phyloP scores from a whole-genome alignment of 2,113 vertebrate species.

The Cephalopterus ornatus region DNA sequence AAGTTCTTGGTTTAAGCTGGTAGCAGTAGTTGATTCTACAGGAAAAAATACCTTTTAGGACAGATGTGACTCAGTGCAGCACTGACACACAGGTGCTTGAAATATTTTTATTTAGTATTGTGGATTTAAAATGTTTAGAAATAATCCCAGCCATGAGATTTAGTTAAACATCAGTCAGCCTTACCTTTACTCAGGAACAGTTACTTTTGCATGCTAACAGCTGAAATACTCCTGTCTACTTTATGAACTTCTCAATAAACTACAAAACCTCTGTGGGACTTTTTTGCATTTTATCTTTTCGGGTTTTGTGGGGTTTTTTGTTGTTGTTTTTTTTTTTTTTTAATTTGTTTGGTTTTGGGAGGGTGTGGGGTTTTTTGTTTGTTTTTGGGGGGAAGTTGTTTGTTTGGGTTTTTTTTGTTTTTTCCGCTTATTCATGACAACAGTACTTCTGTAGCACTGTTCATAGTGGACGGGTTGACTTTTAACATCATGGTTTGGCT shows the following conservation, averaged over 20 bases:
- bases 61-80: not conserved
- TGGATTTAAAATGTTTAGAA: not conserved
- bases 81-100: not conserved
- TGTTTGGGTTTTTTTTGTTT: not conserved
- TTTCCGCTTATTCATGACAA: not conserved
- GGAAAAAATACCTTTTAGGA: not conserved
- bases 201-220: not conserved
- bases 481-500: not conserved
- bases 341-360: no score
- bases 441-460: not conserved
- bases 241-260: not conserved
- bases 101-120: not conserved
- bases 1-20: not conserved
- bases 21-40: not conserved
- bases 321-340: no score
- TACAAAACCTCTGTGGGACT: not conserved
- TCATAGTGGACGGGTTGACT: not conserved
- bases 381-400: no score
- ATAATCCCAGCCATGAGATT: not conserved
- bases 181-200: not conserved
- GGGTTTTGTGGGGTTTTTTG: no score
- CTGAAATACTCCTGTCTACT: not conserved
- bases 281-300: not conserved
- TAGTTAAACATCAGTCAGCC: not conserved
- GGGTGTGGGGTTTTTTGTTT: no score